Base-by-base conservation (phyloP, 2,888 invertebrate species). In the Graphium colonna region DNA sequence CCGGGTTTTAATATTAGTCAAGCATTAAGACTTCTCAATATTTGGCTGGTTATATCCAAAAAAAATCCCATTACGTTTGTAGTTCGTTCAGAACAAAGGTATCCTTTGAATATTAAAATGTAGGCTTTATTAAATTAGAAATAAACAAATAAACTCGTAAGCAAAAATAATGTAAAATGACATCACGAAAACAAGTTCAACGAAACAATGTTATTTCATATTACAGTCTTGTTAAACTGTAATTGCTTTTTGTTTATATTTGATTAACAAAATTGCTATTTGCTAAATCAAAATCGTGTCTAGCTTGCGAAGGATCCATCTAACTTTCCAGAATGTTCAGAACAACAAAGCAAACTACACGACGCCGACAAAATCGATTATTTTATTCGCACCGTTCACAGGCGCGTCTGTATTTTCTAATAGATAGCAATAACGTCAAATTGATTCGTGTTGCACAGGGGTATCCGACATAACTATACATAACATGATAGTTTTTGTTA, bases 371-470 rank as follows among this genome's bases (percentile, higher is more conserved):
- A 16, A 50, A 55, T 50, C 54, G 50, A 42, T 55, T 52, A 47
- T 41, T 44, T 39, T 31, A 39, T 46, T 40, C 41, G 50, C 50
- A 39, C 44, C 13, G 44, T 28, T 49, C 48, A 18, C 42, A 42
- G 45, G 38, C 54, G 31, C 36, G 54, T 50, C 42, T 50, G 26
- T 10, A 60, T 63, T 36, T 62, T 63, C 60, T 59, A 64, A 65
- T 72, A 68, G 68, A 62, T 59, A 58, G 62, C 63, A 71, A 69
- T 67, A 60, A 61, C 39, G 63, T 64, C 69, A 60, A 69, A 75
- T 73, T 68, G 69, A 65, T 67, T 65, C 60, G 64, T 69, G 60
- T 63, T 59, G 60, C 64, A 13, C 12, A 63, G 60, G 56, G 52
- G 58, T 54, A 56, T 59, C 42, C 60, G 52, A 58, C 51, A 57